Evolutionary conservation across 2,888 invertebrate genomes (phyloP).

Genomic region (Endotricha flammealis): DNA sequence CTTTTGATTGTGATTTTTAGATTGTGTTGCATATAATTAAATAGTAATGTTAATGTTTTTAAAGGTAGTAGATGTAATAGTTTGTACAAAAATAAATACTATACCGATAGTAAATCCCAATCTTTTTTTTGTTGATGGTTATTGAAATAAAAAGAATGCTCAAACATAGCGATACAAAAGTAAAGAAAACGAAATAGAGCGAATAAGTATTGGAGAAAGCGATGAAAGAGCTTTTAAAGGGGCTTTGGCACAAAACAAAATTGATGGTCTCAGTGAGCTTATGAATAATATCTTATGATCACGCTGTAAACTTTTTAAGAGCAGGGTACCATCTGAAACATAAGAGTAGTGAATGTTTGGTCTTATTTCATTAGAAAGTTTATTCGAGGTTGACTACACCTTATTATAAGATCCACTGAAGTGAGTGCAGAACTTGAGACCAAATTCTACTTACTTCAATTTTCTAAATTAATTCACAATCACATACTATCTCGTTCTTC

Average conservation of each 20-base stretch:
- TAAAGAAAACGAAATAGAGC: constrained; percentile 24
- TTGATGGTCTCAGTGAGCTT: constrained; percentile 16
- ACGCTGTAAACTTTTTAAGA: constrained; percentile 27
- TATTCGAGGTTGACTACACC: constrained; percentile 28
- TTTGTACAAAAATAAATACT: too few species aligned
- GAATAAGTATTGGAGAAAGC: constrained; percentile 28
- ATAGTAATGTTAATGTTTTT: too few species aligned
- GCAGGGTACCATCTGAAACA: constrained; percentile 63
- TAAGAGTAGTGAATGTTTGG: constrained; percentile 52
- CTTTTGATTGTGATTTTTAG: too few species aligned
- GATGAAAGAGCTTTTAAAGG: constrained; percentile 25
- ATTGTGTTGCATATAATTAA: too few species aligned
- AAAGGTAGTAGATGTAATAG: too few species aligned
- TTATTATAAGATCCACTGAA: constrained; percentile 20
- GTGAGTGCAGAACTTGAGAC: not conserved
- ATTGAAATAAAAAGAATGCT: constrained; percentile 32
- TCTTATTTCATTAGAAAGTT: constrained; percentile 25
- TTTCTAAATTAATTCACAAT: not conserved
- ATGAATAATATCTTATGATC: constrained; percentile 21
- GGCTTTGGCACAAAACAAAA: constrained; percentile 23
- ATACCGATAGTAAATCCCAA: too few species aligned
- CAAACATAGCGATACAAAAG: constrained; percentile 35
- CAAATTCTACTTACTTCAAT: not conserved
- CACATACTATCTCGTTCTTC: too few species aligned
- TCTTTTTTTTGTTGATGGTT: constrained; percentile 10